phyloP scores from a whole-genome alignment of 23 tunicate species.

The Clavelina lepadiformis region DNA sequence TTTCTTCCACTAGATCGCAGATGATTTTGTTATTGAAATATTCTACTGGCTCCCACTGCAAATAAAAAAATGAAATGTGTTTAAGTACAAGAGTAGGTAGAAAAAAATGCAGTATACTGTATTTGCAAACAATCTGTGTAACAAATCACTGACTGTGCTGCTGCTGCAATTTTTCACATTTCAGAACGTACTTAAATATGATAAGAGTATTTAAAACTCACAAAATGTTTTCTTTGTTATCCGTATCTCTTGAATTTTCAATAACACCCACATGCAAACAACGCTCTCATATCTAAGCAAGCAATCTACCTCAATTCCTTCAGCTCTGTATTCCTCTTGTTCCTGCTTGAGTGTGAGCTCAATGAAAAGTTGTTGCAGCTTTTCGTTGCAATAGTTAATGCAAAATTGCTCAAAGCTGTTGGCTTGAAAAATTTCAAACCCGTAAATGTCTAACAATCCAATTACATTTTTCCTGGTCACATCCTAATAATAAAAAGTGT shows the following conservation, averaged over 20 bases:
- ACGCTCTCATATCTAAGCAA: too few species aligned
- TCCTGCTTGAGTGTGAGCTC: conserved; percentile 95
- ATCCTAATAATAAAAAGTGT: conserved; percentile 53
- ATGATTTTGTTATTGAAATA: conserved; percentile 98
- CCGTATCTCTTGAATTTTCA: too few species aligned
- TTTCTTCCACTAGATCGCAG: conserved; percentile 89
- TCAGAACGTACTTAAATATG: not conserved
- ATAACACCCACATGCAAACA: too few species aligned
- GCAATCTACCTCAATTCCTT: conserved; percentile 90
- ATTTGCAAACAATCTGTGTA: not conserved
- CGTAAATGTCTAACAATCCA: conserved; percentile 96
- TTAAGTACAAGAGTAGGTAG: not conserved
- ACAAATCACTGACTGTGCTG: too few species aligned
- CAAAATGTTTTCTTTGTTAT: too few species aligned
- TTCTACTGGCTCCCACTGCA: conserved; percentile 97
- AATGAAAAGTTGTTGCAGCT: conserved; percentile 96
- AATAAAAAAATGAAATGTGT: not conserved
- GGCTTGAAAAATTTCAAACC: conserved; percentile 84
- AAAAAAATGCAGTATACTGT: too few species aligned
- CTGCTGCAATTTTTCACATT: not conserved
- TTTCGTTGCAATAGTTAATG: conserved; percentile 99
- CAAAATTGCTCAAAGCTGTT: conserved; percentile 98
- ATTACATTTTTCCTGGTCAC: conserved; percentile 52
- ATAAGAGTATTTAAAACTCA: too few species aligned
- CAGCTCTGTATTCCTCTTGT: conserved; percentile 96